Conservation (phyloP, 2,113 vertebrate genomes). For the Sylvicapra grimmia region DNA sequence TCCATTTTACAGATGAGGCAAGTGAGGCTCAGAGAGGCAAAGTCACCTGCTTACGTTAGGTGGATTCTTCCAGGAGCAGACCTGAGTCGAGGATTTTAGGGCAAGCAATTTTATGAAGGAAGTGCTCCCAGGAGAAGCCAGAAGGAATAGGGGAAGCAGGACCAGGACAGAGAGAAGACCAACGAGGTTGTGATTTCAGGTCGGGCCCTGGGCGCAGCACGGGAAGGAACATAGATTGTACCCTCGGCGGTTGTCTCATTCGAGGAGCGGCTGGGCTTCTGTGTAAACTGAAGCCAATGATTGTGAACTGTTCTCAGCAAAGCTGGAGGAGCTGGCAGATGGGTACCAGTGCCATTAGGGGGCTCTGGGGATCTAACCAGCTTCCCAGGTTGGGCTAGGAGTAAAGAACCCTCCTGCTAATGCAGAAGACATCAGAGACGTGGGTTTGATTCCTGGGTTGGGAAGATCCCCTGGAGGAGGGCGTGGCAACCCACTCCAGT, state of each 20-base stretch:
- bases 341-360: fast-evolving
- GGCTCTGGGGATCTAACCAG: neutral
- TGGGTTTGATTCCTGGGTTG: neutral
- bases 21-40: neutral
- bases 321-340: neutral
- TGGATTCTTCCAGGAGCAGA: neutral
- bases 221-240: fast-evolving
- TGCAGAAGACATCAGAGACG: neutral
- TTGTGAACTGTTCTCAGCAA: neutral
- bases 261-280: neutral
- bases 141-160: neutral
- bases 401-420: neutral
- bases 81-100: neutral
- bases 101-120: neutral
- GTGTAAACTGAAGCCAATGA: fast-evolving
- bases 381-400: neutral
- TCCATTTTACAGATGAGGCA: neutral
- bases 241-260: fast-evolving
- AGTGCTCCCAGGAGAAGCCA: neutral
- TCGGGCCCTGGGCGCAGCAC: fast-evolving
- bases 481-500: neutral
- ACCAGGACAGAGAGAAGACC: no score
- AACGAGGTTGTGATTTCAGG: fast-evolving
- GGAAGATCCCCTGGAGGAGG: neutral
- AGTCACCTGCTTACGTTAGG: neutral